Conservation (phyloP, 2,888 invertebrate species). For the Spicauda simplicius region DNA sequence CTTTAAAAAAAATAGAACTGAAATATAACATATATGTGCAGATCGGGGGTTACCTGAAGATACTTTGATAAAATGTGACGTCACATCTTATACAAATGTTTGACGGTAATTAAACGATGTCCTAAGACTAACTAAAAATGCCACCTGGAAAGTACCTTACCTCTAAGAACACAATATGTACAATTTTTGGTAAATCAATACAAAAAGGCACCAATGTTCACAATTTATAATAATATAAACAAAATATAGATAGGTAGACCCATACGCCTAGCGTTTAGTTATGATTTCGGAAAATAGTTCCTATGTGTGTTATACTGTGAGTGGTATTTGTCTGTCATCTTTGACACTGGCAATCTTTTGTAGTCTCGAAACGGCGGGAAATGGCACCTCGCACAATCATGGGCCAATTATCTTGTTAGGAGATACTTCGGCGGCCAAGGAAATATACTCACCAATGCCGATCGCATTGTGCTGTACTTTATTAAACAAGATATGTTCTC, state of each 20-base stretch:
- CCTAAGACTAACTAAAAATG: slow-evolving; percentile 34
- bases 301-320: slow-evolving; percentile 3
- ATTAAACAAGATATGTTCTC: no score
- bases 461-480: background rate
- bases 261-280: slow-evolving; percentile 17
- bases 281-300: slow-evolving; percentile 9
- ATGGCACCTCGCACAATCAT: slow-evolving; percentile 35
- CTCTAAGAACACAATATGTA: slow-evolving; percentile 41
- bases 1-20: no score
- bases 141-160: slow-evolving; percentile 36
- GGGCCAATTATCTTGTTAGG: slow-evolving; percentile 38
- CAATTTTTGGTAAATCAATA: slow-evolving; percentile 43
- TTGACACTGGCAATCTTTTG: slow-evolving; percentile 22
- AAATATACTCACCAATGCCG: slow-evolving; percentile 15
- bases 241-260: slow-evolving; percentile 29
- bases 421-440: slow-evolving; percentile 22
- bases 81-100: background rate
- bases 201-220: slow-evolving; percentile 38
- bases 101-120: background rate
- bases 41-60: no score
- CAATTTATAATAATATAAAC: slow-evolving; percentile 31
- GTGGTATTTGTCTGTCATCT: slow-evolving; percentile 10
- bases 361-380: slow-evolving; percentile 27
- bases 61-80: background rate
- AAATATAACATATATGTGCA: no score